Evolutionary conservation across 1,140 invertebrate genomes (phyloP), one percentile per base, ranked within the genome.

Genomic region (Trachymyrmex septentrionalis): DNA sequence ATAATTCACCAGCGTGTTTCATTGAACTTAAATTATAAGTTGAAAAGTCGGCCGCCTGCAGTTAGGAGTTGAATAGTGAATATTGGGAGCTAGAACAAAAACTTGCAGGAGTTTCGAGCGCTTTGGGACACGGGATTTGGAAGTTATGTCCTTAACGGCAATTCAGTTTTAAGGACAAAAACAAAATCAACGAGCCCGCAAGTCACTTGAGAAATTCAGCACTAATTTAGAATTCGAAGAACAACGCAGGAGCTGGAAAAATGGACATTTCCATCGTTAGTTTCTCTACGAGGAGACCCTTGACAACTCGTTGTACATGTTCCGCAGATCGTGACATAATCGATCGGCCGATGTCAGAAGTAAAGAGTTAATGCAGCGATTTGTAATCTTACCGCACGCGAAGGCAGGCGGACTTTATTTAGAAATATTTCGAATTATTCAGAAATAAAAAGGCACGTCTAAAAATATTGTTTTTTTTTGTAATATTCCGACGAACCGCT

Each of bases 301-400:
- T 44, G 77, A 48, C 27, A 55, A 57, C 63, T 55, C 64, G 77
- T 64, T 30, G 63, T 19, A 44, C 50, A 27, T 44, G 71, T 61
- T 63, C 21, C 75, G 34, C 38, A 71, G 21, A 81, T 57, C 50
- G 34, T 78, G 76, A 34, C 24, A 50, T 19, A 71, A 80, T 81
- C 77, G 64, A 71, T 81, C 30, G 64, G 16, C 24, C 19, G 44
- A 69, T 71, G 77, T 38, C 30, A 71, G n/a, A 19, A 34, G 6
- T 67, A 48, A 78, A 21, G 44, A 16, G 61, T 78, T 67, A 53
- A 71, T 19, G 77, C 21, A n/a, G 63, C 30, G 27, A 80, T 55
- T 69, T 14, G n/a, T 21, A 67, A 69, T 3, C 30, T 30, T 38
- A 38, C 19, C 21, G 34, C 30, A 27, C 16, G 27, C 30, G 30